Base-by-base conservation (phyloP, 92 coral and sea anemone species). In the Parazoanthus darwini region DNA sequence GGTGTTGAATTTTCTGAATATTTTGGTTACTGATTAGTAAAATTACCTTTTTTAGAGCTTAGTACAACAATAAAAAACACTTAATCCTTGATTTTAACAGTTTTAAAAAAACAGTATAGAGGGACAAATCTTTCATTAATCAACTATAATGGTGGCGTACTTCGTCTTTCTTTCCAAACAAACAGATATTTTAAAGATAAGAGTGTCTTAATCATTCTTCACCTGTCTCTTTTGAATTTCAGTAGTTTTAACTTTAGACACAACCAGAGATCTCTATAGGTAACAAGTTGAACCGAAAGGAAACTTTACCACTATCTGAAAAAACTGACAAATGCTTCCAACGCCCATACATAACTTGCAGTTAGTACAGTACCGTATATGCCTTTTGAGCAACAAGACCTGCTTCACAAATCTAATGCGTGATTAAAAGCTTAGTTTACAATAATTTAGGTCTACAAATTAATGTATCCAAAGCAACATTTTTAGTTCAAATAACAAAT, bases 191-290 rank as follows among this genome's bases (percentile, higher is more conserved):
- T 66, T 20, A 67, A 50, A 43, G 86, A 83, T 83, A 67, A 71
- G 18, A 48, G 42, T 36, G 48, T 68, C 36, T 82, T n/a, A 56
- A n/a, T 77, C 71, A 81, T 50, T 81, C 13, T 81, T 65, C 23
- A 46, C 23, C 42, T 84, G 59, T 75, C 79, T 84, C 78, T 84
- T 51, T 43, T 51, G 67, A 48, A 68, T 84, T 84, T 84, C 87
- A 84, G 48, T 79, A 84, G 87, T 36, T 70, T 84, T 79, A 68
- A 9, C 29, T 25, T 46, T 13, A 33, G 67, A 68, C 78, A 84
- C 79, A 84, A 84, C 78, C n/a, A 16, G 39, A 84, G 87, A 84
- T 71, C 87, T 25, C 67, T 84, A 84, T 84, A 79, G 38, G 25
- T 39, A 70, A 22, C 36, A 42, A n/a, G 20, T 74, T 48, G 48